Evolutionary conservation across 2,888 invertebrate genomes (phyloP).

Genomic region (Diadromus collaris): DNA sequence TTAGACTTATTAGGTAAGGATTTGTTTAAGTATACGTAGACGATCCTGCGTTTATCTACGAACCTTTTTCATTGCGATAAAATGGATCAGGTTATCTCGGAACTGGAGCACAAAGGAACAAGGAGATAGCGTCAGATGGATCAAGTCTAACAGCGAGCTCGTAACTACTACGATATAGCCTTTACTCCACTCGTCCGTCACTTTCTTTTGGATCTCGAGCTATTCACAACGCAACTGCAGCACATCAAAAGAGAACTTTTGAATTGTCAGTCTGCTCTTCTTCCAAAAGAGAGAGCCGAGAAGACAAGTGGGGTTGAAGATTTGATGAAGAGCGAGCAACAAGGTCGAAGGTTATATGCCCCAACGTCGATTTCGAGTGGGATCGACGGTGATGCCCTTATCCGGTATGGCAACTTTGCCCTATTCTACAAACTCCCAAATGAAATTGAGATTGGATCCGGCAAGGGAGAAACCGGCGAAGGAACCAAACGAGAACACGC

Average conservation of each 20-base stretch:
- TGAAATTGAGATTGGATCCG: conserved; percentile 75
- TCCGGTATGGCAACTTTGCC: conserved; percentile 37
- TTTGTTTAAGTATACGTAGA: background rate
- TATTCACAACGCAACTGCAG: background rate
- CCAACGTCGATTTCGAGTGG: conserved; percentile 59
- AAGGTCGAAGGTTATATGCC: conserved; percentile 52
- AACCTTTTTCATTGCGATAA: background rate
- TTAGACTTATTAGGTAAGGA: background rate
- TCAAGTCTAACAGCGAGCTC: conserved; percentile 10
- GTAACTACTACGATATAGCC: background rate
- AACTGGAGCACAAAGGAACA: background rate
- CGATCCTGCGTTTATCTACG: background rate
- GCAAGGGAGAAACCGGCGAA: conserved; percentile 56
- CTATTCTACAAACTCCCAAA: conserved; percentile 61
- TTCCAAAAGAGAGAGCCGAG: background rate
- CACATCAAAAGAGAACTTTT: conserved; percentile 1
- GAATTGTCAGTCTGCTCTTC: background rate
- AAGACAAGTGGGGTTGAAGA: conserved; percentile 17
- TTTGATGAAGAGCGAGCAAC: conserved; percentile 62
- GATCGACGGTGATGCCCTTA: conserved; percentile 63
- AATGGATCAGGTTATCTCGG: background rate
- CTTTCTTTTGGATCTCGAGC: background rate
- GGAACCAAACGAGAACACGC: conserved; percentile 30
- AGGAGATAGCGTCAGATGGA: background rate
- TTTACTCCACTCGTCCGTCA: background rate